Evolutionary conservation across 2,113 vertebrate genomes (phyloP).

Genomic region (Panthera tigris): DNA sequence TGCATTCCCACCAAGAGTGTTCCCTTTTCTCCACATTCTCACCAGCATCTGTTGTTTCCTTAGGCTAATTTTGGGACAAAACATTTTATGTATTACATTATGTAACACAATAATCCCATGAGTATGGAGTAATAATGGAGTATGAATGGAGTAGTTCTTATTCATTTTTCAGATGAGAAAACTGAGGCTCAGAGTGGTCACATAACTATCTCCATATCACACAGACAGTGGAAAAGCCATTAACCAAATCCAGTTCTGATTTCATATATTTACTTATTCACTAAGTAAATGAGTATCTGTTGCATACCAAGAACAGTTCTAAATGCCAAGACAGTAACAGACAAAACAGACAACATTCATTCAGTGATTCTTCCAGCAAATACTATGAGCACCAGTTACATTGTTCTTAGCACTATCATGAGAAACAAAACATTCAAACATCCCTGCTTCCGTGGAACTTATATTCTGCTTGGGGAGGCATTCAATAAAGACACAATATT

Average conservation of each 20-base stretch:
- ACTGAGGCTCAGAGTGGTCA: background rate
- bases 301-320: background rate
- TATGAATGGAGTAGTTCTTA: background rate
- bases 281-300: background rate
- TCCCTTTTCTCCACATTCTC: too few species aligned
- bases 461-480: background rate
- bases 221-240: background rate
- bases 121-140: background rate
- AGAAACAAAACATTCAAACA: slow-evolving; percentile 27
- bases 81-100: background rate
- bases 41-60: too few species aligned
- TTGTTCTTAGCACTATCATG: background rate
- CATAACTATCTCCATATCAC: background rate
- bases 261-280: background rate
- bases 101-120: background rate
- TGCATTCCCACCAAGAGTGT: too few species aligned
- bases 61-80: background rate
- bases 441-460: background rate
- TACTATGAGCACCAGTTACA: background rate
- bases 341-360: background rate
- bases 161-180: background rate
- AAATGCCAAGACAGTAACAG: background rate
- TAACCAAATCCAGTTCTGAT: background rate
- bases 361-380: background rate
- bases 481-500: background rate